Percentiles rank a stretch among this genome's conserved stretches.
Evolutionary conservation across 2,113 vertebrate genomes (phyloP).

Genomic region (Steatornis caripensis): DNA sequence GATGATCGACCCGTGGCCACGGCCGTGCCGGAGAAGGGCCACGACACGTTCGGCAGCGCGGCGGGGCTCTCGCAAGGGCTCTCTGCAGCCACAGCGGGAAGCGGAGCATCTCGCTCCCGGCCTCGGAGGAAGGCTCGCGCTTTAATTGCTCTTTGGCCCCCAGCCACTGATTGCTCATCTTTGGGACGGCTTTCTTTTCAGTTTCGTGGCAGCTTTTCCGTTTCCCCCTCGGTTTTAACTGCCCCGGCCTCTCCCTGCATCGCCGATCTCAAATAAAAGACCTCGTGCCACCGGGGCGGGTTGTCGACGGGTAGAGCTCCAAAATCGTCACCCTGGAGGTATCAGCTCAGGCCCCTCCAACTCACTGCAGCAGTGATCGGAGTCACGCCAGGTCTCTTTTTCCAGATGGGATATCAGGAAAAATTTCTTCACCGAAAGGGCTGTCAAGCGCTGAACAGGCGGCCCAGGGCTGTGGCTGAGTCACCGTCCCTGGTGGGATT

Average conservation of each 20-base stretch:
- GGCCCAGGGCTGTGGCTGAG: too few species aligned
- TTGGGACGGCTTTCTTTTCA: background rate
- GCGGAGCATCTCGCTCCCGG: too few species aligned
- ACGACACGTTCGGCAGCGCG: background rate
- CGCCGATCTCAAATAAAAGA: fast-evolving
- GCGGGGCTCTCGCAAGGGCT: background rate
- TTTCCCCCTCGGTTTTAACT: background rate
- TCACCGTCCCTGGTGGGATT: too few species aligned
- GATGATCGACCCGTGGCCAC: too few species aligned
- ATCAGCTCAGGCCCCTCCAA: background rate
- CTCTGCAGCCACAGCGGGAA: too few species aligned
- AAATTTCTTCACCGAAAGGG: too few species aligned
- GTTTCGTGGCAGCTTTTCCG: background rate
- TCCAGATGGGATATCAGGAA: too few species aligned
- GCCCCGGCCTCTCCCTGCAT: background rate
- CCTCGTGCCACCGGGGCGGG: fast-evolving
- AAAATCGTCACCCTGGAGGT: background rate
- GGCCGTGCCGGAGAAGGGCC: background rate
- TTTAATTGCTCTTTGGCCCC: conserved; percentile 62
- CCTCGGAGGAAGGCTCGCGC: too few species aligned
- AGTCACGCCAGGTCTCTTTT: background rate
- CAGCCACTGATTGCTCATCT: background rate
- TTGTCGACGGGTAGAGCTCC: background rate
- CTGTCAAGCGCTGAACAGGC: too few species aligned
- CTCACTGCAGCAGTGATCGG: background rate